Evolutionary conservation across 2,113 vertebrate genomes (phyloP).

Genomic region (Corvus cornix): DNA sequence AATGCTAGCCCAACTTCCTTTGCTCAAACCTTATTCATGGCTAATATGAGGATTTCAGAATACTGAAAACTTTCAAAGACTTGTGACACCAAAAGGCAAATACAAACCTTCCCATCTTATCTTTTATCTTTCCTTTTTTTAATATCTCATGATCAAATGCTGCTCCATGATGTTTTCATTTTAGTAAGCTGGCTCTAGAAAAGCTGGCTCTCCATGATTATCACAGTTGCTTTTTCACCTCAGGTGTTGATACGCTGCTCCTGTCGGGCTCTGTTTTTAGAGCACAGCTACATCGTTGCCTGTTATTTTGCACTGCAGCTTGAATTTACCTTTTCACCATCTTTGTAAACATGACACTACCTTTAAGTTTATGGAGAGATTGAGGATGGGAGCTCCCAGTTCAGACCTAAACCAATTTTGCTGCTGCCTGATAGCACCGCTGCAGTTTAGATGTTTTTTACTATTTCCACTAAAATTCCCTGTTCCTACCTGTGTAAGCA

Average conservation of each 20-base stretch:
- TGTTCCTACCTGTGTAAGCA: not conserved
- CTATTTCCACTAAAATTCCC: not conserved
- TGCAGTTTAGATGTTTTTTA: not conserved
- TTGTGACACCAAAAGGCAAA: not conserved
- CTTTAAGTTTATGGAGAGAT: not conserved
- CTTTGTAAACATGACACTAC: not conserved
- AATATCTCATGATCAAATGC: not conserved
- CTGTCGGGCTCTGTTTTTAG: not conserved
- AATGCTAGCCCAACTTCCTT: not conserved
- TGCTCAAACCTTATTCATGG: not conserved
- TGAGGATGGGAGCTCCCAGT: not conserved
- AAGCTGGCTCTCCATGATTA: not conserved
- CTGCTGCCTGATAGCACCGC: not conserved
- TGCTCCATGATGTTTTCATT: not conserved
- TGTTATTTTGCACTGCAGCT: not conserved
- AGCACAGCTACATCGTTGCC: not conserved
- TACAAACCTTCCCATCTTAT: not conserved
- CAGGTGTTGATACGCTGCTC: not conserved
- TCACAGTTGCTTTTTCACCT: not conserved
- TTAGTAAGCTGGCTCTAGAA: not conserved
- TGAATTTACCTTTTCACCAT: not conserved
- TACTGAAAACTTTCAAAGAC: not conserved
- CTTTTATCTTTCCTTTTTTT: not conserved
- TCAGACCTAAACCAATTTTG: not conserved
- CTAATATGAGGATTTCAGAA: not conserved